A percentile compares a stretch with the other conserved stretches of the same genome.
phyloP scores from a whole-genome alignment of 2,113 vertebrate genomes.

The Columba livia region DNA sequence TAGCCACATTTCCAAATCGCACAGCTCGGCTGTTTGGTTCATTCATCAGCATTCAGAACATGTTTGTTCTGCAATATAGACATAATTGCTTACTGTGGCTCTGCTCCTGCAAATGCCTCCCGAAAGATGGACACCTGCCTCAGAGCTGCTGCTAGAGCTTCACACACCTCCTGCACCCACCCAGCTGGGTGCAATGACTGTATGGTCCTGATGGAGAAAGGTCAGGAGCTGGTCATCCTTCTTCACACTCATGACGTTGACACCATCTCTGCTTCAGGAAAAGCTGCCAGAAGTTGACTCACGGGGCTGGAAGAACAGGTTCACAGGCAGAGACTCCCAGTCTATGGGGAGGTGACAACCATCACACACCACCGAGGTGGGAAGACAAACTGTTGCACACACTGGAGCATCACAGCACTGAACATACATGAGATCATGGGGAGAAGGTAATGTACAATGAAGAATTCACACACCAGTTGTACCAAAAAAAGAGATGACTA shows the following conservation, averaged over 20 bases:
- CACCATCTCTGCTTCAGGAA: background rate
- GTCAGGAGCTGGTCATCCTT: background rate
- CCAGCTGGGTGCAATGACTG: background rate
- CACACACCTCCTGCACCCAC: too few relatives aligned
- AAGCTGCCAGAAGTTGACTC: background rate
- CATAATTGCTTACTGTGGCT: background rate
- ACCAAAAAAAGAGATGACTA: background rate
- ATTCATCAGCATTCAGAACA: background rate
- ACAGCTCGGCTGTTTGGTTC: background rate
- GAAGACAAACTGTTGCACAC: background rate
- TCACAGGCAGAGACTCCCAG: accelerated
- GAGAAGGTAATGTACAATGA: accelerated
- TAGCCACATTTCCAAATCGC: background rate
- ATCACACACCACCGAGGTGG: accelerated
- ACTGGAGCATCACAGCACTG: background rate
- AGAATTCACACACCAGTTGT: background rate
- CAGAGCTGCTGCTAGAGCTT: accelerated
- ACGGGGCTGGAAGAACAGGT: accelerated
- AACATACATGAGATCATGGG: background rate
- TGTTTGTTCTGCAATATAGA: background rate
- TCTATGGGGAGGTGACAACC: background rate
- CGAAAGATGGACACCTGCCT: background rate
- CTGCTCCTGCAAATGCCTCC: background rate
- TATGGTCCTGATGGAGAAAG: accelerated
- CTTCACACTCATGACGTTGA: accelerated